Evolutionary conservation across 2,113 vertebrate species (phyloP), one percentile per base, ranked within the genome.

Genomic region (Guaruba guarouba): DNA sequence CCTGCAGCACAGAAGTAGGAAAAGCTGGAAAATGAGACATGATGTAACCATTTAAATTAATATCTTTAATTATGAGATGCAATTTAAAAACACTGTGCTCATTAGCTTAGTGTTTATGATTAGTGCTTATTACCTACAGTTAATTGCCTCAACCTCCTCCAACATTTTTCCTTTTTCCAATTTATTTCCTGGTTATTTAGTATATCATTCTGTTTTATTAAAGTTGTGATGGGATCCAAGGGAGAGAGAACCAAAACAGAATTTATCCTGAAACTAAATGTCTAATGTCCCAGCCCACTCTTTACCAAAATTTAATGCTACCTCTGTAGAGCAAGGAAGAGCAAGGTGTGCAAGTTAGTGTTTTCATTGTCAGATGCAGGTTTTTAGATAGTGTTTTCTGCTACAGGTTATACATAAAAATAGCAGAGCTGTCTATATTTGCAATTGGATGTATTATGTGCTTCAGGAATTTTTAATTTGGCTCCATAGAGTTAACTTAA

Each of bases 341-440:
- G 7, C 1, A 16, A 17, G 37, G 28, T 18, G 13, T 23, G 24
- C 46, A 24, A 27, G 3, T 11, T 13, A 14, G 23, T 1, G 0
- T n/a, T 41, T 74, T 25, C 28, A 10, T 29, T 46, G 57, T n/a
- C 44, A 23, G 29, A 2, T 49, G 37, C 0, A 3, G 15, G 6
- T 0, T n/a, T 84, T 80, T 35, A 11, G 29, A 1, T 7, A 24
- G 19, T 27, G 17, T 51, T 69, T 88, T 61, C 63, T 62, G 39
- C 54, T 46, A 3, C 28, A 29, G 61, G 43, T 77, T 17, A 17
- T 6, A 35, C 14, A 27, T 35, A 17, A 33, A 43, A 83, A 17
- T 1, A 64, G 35, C 27, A 77, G 24, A 69, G 20, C 39, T 66
- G 41, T 55, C 48, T n/a, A 0, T 51, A 6, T 74, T 86, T 95